Evolutionary conservation across 1,140 invertebrate genomes (phyloP), one percentile per base, ranked within the genome.

Genomic region (Medauroidea extradentata): DNA sequence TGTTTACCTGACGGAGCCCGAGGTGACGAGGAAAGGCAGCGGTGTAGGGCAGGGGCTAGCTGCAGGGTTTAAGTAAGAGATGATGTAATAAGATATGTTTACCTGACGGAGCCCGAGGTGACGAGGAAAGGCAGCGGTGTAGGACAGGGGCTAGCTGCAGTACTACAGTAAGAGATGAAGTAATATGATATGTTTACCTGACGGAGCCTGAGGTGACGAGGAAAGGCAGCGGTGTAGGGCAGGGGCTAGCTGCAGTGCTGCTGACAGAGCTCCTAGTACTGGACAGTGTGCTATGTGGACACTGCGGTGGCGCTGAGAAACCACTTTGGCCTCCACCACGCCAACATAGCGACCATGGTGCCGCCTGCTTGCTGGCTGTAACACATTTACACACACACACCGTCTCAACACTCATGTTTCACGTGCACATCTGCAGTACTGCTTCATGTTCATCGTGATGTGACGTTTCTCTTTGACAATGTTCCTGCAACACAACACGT

Each of bases 141-240:
- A 11, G 29, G 29, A 11, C 29, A 34, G 29, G 4, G 29, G 85
- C 84, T 81, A 81, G 64, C 84, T 79, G 39, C 83, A 85, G 61
- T 83, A 82, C 23, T 83, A 85, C 53, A 86, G 75, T 70, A 86
- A 87, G 21, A 84, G 85, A 75, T 85, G 79, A 4, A 11, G 29
- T 11, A 11, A n/a, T 34, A 11, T 4, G 29, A 11, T 11, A 16
- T 5, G 66, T 77, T 81, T 67, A 87, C 84, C 82, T 82, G 64
- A 85, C 79, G 34, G 83, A 85, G 61, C 83, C 83, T 19, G 84
- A 85, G 50, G 81, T 85, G 62, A 87, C 85, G 53, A 86, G 75
- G 71, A 86, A 87, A 21, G 85, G 85, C 76, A 85, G 79, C 14
- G 85, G 85, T n/a, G 84, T 85, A 8, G 85, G 85, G 64, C 85